These are phyloP conservation scores for Bambusicola thoracicus DNA, from an alignment of 2,113 vertebrate genomes.

Conservation along the genomic window DNA sequence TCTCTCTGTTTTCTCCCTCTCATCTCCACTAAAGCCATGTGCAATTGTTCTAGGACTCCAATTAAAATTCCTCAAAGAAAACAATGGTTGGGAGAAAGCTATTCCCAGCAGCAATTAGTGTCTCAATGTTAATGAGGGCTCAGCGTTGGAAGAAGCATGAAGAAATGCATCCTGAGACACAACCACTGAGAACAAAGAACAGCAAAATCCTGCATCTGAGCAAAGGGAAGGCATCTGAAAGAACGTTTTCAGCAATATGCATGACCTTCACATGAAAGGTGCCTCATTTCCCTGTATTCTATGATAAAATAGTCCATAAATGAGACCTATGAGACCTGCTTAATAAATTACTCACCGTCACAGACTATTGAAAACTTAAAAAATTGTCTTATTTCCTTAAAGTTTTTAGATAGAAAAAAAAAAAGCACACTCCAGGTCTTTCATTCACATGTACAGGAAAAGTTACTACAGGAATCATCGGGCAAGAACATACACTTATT, in stretches of 20 bases:
- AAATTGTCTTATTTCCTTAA: not conserved
- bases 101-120: not conserved
- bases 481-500: not conserved
- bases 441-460: not conserved
- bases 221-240: not conserved
- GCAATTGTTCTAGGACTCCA: not conserved
- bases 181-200: not conserved
- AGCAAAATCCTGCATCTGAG: not conserved
- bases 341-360: not conserved
- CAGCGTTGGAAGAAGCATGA: not conserved
- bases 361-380: not conserved
- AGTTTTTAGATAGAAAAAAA: not conserved
- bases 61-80: not conserved
- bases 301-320: rapidly evolving
- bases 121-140: not conserved
- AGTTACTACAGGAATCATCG: not conserved
- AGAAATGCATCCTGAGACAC: not conserved
- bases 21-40: not conserved
- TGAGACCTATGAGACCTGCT: not conserved
- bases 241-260: not conserved
- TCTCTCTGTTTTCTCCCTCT: not conserved
- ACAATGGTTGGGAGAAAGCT: not conserved
- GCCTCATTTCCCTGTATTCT: not conserved
- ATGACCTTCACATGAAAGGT: not conserved
- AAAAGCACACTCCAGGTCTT: rapidly evolving